Evolutionary conservation across 2,888 invertebrate genomes (phyloP).

Genomic region (Scaptomyza cyrtandrae): DNA sequence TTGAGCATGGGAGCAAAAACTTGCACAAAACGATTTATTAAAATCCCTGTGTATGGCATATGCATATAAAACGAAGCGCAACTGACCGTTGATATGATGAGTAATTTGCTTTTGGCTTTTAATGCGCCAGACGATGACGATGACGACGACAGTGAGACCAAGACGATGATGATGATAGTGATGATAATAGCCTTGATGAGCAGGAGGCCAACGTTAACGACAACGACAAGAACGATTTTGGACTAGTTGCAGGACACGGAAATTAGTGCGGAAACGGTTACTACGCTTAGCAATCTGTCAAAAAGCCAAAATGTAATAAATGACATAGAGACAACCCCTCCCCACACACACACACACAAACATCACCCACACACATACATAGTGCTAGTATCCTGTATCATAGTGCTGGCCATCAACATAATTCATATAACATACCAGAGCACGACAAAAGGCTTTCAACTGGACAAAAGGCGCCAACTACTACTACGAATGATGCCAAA

Average conservation of each 20-base stretch:
- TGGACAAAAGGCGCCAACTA: slow-evolving; percentile 64
- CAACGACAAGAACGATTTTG: slow-evolving; percentile 44
- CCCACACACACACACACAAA: slow-evolving; percentile 6
- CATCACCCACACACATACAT: not conserved
- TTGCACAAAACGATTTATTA: slow-evolving; percentile 79
- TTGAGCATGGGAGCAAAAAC: slow-evolving; percentile 15
- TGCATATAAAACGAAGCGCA: slow-evolving; percentile 59
- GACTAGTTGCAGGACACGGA: slow-evolving; percentile 74
- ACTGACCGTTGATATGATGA: slow-evolving; percentile 79
- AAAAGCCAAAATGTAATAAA: slow-evolving; percentile 80
- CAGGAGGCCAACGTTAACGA: slow-evolving; percentile 32
- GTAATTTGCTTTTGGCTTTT: slow-evolving; percentile 83
- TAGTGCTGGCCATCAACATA: slow-evolving; percentile 62
- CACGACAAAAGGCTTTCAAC: slow-evolving; percentile 60
- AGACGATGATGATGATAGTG: slow-evolving; percentile 14
- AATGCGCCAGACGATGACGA: slow-evolving; percentile 67
- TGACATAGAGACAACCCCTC: slow-evolving; percentile 45
- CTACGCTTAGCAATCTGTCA: slow-evolving; percentile 78
- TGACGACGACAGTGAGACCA: slow-evolving; percentile 17
- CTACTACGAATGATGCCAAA: slow-evolving; percentile 42
- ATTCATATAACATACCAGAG: slow-evolving; percentile 67
- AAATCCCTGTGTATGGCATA: slow-evolving; percentile 68
- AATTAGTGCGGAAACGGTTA: slow-evolving; percentile 76
- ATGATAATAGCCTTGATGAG: not conserved
- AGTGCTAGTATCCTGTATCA: slow-evolving; percentile 31